Base-by-base conservation (phyloP, 2,888 invertebrate species). In the Himalopsyche tibetana region DNA sequence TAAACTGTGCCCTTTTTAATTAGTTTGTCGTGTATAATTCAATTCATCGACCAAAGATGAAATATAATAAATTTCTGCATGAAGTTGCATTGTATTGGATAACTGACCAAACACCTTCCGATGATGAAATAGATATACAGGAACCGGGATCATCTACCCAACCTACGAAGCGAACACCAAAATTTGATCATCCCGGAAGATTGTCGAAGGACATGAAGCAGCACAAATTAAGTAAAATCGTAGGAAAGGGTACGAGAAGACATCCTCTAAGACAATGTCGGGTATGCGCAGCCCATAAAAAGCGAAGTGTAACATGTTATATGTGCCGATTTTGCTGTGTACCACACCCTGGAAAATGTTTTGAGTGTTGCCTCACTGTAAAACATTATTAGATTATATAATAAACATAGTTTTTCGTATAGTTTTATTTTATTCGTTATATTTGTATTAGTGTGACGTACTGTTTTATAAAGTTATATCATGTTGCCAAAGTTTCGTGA, bases 151-250 rank as follows among this genome's bases (percentile, higher is more conserved):
- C 84, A 84, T 79, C 40, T 11, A 55, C 55, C 51, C 38, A 19
- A 36, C 84, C 19, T 63, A 63, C 63, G 63, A 63, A 63, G 19
- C 63, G 83, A 45, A 36, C 45, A 82, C 85, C 38, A 82, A 83
- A 51, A 82, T 9, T 82, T 69, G 85, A 86, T 81, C 86, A 85
- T 80, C 84, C 86, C 63, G 85, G 85, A 86, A 86, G 85, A 82
- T 85, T 85, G 63, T 85, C 83, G n/a, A 87, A 79, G 85, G 85
- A 86, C 79, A 87, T 86, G 86, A 86, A 79, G 51, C 38, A 87
- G 79, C 63, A 80, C 74, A 51, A 8, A 69, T 74, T 87, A 83
- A 83, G 79, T 55, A 86, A 83, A 87, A 83, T 86, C 82, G 85
- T 82, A 85, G 63, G 82, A 17, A 82, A 82, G 82, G 82, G 82